Base-by-base conservation (phyloP, 2,888 invertebrate genomes). In the Catocala fraxini region DNA sequence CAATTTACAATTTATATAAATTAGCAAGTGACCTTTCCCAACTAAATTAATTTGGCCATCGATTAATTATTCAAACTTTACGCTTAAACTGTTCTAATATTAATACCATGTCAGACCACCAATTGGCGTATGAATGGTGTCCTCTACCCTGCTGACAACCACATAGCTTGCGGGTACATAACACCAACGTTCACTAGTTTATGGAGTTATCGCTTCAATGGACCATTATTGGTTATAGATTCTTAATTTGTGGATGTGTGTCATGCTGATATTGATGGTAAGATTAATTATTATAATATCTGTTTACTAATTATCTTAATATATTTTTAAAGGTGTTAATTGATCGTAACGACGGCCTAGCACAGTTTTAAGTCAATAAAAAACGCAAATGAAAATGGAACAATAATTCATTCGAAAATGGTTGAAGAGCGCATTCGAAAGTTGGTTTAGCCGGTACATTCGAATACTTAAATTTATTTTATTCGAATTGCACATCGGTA, bases 51-150 rank as follows among this genome's bases (percentile, higher is more conserved):
- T 52, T 52, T 33, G 39, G 45, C 10, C 41, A 53, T 47, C 41
- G n/a, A 59, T 46, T 33, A 47, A 48, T 59, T 39, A 58, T 53
- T 53, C 41, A 41, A 53, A 47, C 13, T 47, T 48, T 3, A 53
- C 42, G 42, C 41, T 42, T 15, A 53, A 59, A 41, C 42, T 41
- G 15, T 53, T 9, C 33, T 35, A 52, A 52, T 47, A 52, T 52
- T 52, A 52, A 42, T 53, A 48, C 43, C 11, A 34, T 7, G 6
- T 34, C 12, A 13, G 13, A 42, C 33, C 56, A 49, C 12, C 12
- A 15, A 58, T 52, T 58, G 47, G 42, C 34, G 41, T 42, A 42
- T 47, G 52, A 52, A 52, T 58, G 47, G 35, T 0, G 34, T 11
- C 10, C 10, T 12, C 33, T 12, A 51, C 5, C 6, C 10, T 0